Evolutionary conservation across 1,140 invertebrate genomes (phyloP).

Genomic region (Drosophila navojoa): DNA sequence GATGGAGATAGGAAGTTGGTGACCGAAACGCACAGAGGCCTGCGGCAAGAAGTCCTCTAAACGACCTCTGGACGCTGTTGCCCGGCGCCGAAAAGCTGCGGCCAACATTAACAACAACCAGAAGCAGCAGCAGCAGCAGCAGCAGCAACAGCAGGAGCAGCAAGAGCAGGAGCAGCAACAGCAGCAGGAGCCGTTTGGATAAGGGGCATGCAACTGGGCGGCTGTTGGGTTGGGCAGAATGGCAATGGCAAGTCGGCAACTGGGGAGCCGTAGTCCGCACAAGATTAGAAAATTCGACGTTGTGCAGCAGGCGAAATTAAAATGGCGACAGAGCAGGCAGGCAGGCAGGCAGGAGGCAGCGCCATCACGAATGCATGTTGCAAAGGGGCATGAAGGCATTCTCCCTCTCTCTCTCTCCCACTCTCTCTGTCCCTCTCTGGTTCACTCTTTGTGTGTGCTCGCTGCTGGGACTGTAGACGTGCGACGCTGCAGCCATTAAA

Average conservation of each 20-base stretch:
- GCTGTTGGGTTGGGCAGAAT: conserved; percentile 5
- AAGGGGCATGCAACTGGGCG: conserved; percentile 1
- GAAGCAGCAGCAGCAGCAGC: conserved; percentile 40
- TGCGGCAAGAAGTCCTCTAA: conserved; percentile 79
- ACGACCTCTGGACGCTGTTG: conserved; percentile 68
- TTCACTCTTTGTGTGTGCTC: conserved; percentile 12
- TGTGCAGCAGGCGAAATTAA: conserved; percentile 81
- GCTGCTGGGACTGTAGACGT: conserved; percentile 72
- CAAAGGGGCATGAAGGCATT: conserved; percentile 22
- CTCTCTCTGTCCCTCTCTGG: background rate
- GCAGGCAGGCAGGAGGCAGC: conserved; percentile 41
- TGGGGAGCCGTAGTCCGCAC: conserved; percentile 81
- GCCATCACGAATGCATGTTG: conserved; percentile 74
- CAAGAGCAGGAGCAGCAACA: conserved; percentile 28
- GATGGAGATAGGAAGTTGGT: conserved; percentile 8
- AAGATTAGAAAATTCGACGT: conserved; percentile 83
- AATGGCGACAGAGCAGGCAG: conserved; percentile 63
- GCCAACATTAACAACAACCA: conserved; percentile 61
- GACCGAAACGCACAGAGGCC: conserved; percentile 66
- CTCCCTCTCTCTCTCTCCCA: background rate
- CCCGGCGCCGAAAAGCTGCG: conserved; percentile 77
- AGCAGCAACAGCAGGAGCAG: conserved; percentile 35
- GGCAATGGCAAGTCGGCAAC: conserved; percentile 59
- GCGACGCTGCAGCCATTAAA: conserved; percentile 80
- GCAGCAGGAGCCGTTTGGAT: conserved; percentile 29